These are phyloP conservation scores for Tetragonula carbonaria DNA, from an alignment of 2,888 invertebrate species.

Conservation along the genomic window DNA sequence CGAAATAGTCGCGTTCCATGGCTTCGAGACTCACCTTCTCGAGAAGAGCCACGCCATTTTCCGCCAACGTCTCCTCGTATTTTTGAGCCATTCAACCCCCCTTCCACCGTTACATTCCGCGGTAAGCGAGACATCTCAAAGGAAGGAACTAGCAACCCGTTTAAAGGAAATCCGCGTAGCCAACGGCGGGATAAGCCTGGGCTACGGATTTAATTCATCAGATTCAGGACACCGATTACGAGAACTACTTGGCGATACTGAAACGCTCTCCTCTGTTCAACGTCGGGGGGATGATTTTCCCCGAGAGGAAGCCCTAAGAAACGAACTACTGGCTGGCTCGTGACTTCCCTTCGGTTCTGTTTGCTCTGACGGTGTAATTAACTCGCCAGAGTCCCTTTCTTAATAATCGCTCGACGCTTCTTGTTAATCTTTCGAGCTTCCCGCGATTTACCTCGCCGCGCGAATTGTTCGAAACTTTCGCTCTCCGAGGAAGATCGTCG, in stretches of 20 bases:
- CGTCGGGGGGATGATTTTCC: background rate
- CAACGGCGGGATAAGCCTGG: background rate
- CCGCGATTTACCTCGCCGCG: no score
- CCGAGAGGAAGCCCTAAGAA: slow-evolving; percentile 11
- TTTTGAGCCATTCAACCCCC: background rate
- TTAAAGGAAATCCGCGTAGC: slow-evolving; percentile 17
- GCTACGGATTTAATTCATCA: slow-evolving; percentile 5
- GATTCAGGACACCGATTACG: slow-evolving; percentile 5
- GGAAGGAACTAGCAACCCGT: background rate
- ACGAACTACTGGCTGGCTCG: background rate
- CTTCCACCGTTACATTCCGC: background rate
- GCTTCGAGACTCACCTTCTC: background rate
- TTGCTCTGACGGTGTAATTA: slow-evolving; percentile 33
- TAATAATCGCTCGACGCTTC: slow-evolving; percentile 4
- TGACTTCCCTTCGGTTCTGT: background rate
- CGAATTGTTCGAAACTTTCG: background rate
- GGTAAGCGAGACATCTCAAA: background rate
- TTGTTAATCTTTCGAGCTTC: slow-evolving; percentile 12
- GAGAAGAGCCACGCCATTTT: background rate
- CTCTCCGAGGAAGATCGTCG: background rate
- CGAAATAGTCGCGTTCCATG: no score
- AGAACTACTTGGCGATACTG: slow-evolving; percentile 10
- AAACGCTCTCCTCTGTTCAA: background rate
- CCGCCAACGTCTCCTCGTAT: background rate
- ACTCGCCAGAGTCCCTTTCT: background rate